Conservation (phyloP, 92 coral and sea anemone genomes). For the Siderastrea radians region DNA sequence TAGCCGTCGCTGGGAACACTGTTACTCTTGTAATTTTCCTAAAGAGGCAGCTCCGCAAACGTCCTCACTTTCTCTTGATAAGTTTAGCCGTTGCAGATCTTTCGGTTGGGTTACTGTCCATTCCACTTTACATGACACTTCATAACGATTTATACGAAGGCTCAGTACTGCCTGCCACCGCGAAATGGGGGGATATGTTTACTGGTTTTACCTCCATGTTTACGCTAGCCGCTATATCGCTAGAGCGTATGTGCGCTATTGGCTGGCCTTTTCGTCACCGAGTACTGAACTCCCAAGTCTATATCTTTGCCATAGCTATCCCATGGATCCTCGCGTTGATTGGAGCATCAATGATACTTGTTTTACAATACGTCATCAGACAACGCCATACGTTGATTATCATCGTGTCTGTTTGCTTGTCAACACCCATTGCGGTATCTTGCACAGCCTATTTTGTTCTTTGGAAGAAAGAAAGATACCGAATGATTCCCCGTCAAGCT, state of each 20-base stretch:
- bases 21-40: constrained; percentile 11
- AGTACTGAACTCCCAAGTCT: background rate
- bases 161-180: background rate
- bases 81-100: constrained; percentile 59
- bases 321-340: background rate
- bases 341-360: background rate
- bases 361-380: background rate
- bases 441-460: background rate
- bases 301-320: background rate
- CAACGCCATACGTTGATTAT: no score
- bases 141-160: background rate
- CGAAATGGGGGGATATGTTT: background rate
- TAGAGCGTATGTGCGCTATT: constrained; percentile 9
- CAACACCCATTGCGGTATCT: background rate
- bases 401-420: background rate
- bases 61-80: constrained; percentile 33
- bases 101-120: constrained; percentile 41
- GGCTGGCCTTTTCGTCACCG: constrained; percentile 10
- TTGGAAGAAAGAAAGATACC: background rate
- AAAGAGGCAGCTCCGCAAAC: constrained; percentile 22
- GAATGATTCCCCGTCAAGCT: background rate
- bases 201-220: constrained; percentile 1
- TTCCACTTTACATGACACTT: constrained; percentile 23
- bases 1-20: background rate
- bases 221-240: background rate